These are phyloP conservation scores for Otus sunia DNA, from an alignment of 2,113 vertebrate species.

Conservation along the genomic window DNA sequence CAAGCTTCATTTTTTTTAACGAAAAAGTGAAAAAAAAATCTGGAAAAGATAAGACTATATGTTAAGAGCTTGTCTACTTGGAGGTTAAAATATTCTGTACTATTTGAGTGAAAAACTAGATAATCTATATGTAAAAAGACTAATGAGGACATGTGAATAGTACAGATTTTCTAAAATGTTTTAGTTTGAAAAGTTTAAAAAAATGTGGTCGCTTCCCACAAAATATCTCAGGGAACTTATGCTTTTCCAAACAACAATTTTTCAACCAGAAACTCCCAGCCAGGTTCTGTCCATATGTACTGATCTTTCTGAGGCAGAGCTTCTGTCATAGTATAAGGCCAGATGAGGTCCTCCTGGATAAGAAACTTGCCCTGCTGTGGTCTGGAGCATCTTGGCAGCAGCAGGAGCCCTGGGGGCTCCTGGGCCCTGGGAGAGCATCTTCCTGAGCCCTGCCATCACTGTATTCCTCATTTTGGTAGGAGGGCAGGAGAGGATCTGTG, in stretches of 20 bases:
- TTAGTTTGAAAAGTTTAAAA: background rate
- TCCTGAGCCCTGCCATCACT: background rate
- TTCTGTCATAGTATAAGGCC: background rate
- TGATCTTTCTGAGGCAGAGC: background rate
- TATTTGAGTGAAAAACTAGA: background rate
- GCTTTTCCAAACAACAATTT: background rate
- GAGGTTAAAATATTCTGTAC: background rate
- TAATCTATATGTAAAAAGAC: background rate
- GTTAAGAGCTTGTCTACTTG: background rate
- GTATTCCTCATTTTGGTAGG: background rate
- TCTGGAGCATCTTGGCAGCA: background rate
- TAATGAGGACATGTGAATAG: background rate
- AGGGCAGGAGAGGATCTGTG: background rate
- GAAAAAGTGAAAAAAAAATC: background rate
- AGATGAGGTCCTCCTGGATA: background rate
- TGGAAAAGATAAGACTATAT: background rate
- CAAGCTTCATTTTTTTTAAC: background rate
- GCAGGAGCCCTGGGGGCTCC: background rate
- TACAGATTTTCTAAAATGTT: background rate
- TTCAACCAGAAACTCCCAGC: background rate
- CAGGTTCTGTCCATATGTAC: background rate
- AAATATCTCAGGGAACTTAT: background rate
- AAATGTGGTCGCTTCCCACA: background rate
- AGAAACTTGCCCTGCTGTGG: background rate
- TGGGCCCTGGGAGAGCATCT: background rate